Conservation (phyloP, 2,888 invertebrate species). For the Ophion slaviceki region DNA sequence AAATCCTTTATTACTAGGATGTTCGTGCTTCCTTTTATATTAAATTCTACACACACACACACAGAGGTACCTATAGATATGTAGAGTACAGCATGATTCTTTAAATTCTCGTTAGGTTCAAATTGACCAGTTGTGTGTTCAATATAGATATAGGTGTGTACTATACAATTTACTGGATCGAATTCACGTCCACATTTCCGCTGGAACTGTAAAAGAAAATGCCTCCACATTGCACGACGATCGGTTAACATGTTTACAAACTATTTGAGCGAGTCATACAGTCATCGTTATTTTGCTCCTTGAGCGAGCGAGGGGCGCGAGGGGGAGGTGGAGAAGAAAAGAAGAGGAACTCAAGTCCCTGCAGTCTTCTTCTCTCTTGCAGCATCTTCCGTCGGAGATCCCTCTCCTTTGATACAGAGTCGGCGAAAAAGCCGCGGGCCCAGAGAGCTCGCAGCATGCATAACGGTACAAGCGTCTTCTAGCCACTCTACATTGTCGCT, state of each 20-base stretch:
- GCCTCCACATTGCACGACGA: background rate
- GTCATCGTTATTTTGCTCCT: conserved; percentile 37
- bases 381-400: conserved; percentile 62
- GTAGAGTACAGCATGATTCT: conserved; percentile 34
- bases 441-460: conserved; percentile 34
- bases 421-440: conserved; percentile 39
- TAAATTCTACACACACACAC: background rate
- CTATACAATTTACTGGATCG: conserved; percentile 22
- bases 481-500: conserved; percentile 40
- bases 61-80: background rate
- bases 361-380: conserved; percentile 32
- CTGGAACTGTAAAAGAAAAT: conserved; percentile 25
- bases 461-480: conserved; percentile 58
- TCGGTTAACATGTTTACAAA: conserved; percentile 60
- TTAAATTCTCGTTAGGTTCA: conserved; percentile 27
- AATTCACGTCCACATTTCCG: conserved; percentile 33
- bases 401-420: conserved; percentile 18
- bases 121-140: conserved; percentile 15
- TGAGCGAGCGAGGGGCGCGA: background rate
- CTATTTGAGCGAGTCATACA: conserved; percentile 57
- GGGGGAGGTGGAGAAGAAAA: conserved; percentile 13
- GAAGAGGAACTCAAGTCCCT: conserved; percentile 10
- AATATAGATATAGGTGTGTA: background rate
- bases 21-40: background rate
- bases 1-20: conserved; percentile 22